Conservation (phyloP, 2,113 vertebrate genomes). For the Myotis brandtii region DNA sequence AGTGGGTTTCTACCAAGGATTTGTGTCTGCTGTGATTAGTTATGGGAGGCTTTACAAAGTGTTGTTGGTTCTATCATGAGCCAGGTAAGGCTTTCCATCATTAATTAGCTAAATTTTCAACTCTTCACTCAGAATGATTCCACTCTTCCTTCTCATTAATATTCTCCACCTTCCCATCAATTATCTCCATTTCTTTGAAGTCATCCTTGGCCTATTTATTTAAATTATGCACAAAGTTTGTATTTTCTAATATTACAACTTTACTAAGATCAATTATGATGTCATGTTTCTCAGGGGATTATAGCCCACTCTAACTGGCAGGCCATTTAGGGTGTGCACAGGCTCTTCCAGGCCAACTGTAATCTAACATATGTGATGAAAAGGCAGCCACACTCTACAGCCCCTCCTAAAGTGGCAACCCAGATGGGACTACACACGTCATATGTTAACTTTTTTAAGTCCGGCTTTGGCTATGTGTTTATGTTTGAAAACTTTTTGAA, state of each 20-base stretch:
- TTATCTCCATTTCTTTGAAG: constrained; percentile 59
- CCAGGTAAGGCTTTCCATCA: not conserved
- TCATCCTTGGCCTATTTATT: constrained; percentile 53
- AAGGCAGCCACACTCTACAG: not conserved
- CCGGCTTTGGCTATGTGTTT: not conserved
- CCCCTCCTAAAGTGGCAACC: not conserved
- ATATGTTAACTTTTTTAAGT: not conserved
- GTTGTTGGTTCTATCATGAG: not conserved
- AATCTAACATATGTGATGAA: constrained; percentile 23
- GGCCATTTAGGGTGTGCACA: not conserved
- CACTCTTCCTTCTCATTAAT: constrained; percentile 28
- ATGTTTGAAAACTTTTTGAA: not conserved
- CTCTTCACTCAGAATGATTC: not conserved
- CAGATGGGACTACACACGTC: not conserved
- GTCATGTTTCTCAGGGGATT: not conserved
- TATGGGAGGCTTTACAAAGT: not conserved
- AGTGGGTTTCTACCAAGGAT: not conserved
- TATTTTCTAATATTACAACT: constrained; percentile 49
- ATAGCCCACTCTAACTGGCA: not conserved
- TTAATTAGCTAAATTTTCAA: not conserved
- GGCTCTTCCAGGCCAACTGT: constrained; percentile 31
- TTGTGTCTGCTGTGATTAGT: not conserved
- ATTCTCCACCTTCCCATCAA: not conserved
- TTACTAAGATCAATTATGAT: not conserved
- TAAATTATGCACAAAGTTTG: constrained; percentile 58